These are phyloP conservation scores for Neogale vison DNA, from an alignment of 2,113 vertebrate genomes.

Conservation along the genomic window DNA sequence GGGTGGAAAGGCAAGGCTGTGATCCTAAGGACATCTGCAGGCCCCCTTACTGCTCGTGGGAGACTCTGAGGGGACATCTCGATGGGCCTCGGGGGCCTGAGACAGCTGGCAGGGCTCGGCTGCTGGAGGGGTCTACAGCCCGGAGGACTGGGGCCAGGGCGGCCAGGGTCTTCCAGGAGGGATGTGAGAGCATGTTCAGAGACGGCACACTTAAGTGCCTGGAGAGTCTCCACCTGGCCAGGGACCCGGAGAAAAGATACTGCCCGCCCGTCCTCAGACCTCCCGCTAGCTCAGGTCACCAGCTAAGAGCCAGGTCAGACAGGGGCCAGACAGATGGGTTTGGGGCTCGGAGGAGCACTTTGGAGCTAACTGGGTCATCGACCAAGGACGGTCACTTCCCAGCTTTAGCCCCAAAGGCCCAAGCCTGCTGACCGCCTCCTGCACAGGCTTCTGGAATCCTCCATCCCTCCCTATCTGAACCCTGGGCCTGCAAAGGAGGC, in stretches of 20 bases:
- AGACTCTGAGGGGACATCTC: background rate
- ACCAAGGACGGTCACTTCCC: constrained; percentile 43
- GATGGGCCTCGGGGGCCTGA: background rate
- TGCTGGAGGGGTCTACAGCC: background rate
- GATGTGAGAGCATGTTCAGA: background rate
- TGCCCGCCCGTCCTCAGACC: accelerated
- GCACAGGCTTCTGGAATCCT: background rate
- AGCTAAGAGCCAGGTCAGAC: background rate
- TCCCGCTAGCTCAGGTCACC: background rate
- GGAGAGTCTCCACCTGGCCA: background rate
- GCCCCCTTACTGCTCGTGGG: background rate
- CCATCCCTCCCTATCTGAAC: background rate
- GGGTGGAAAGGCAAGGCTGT: no score
- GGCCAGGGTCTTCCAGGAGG: background rate
- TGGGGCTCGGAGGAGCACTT: constrained; percentile 5
- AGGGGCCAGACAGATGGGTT: constrained; percentile 46
- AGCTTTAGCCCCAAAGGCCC: constrained; percentile 1
- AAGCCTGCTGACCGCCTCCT: background rate
- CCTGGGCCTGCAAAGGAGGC: background rate
- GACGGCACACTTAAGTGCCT: accelerated
- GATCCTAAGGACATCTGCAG: no score
- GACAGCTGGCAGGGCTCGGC: background rate
- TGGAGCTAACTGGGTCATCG: constrained; percentile 2
- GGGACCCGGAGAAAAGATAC: background rate
- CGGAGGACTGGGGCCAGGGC: accelerated